Evolutionary conservation across 1,140 invertebrate genomes (phyloP), one percentile per base, ranked within the genome.

Genomic region (Lordiphosa collinella): DNA sequence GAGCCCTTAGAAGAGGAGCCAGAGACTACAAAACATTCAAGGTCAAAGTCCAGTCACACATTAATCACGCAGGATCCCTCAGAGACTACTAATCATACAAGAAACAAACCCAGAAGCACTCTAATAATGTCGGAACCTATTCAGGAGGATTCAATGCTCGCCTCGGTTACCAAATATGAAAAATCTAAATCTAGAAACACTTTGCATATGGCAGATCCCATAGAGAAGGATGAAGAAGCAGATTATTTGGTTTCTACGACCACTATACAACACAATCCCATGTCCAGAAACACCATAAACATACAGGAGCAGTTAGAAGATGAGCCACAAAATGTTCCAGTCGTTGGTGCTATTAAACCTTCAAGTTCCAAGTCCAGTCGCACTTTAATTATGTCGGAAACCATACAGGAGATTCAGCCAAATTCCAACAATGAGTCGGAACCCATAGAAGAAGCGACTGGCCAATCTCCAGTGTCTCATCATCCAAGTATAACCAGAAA

Each of bases 261-360:
- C 14, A 25, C 10, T 25, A 16, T 8, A 11, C 13, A 18, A 4
- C 22, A 8, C 0, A 46, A 25, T 16, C 11, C 6, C 2, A 67
- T 46, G 6, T 5, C n/a, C 1, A 54, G 35, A 5, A 50, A 55
- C n/a, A 69, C 46, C 11, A 13, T 66, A 5, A 18, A 38, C 2
- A 3, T 55, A 2, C 18, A 22, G 0, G 65, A 59, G 4, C 37
- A 44, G n/a, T 54, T 65, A 4, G 31, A 65, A 14, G 62, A 65
- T 3, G 58, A 63, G 10, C 3, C 8, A 4, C 1, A 11, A 10
- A 13, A 4, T 11, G 2, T 7, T 31, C 4, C 4, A 31, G 14
- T 25, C 1, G 22, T 7, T 54, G n/a, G n/a, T n/a, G n/a, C n/a
- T n/a, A n/a, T n/a, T n/a, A n/a, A n/a, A 25, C 22, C 3, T 25